A percentile compares a stretch with the other conserved stretches of the same genome.
Evolutionary conservation across 2,888 invertebrate genomes (phyloP).

Genomic region (Epinotia brunnichana): DNA sequence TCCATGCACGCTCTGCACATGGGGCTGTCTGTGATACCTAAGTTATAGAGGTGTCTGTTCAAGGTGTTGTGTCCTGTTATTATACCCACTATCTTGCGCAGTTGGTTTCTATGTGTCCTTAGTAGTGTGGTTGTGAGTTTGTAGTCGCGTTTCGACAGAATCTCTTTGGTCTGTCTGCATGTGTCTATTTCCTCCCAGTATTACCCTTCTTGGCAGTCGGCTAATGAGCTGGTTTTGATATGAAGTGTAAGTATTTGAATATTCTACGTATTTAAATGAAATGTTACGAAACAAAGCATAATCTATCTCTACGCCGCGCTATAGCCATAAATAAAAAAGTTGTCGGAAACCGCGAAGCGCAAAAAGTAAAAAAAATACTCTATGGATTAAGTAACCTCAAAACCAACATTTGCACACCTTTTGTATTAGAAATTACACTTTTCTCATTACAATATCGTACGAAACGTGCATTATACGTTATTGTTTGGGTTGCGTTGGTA

Average conservation of each 20-base stretch:
- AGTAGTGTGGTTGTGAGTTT: too few relatives aligned
- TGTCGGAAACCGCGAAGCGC: not conserved
- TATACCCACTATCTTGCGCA: too few relatives aligned
- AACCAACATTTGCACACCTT: constrained; percentile 15
- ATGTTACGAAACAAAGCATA: constrained; percentile 2
- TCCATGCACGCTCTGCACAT: too few relatives aligned
- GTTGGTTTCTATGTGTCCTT: too few relatives aligned
- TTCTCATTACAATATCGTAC: constrained; percentile 23
- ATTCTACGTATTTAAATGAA: not conserved
- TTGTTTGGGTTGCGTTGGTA: constrained; percentile 11
- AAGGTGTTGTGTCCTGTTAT: too few relatives aligned
- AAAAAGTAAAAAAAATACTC: constrained; percentile 9
- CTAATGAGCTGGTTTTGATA: too few relatives aligned
- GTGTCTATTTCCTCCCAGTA: too few relatives aligned
- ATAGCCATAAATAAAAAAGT: not conserved
- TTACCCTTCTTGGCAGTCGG: too few relatives aligned
- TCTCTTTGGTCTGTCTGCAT: too few relatives aligned
- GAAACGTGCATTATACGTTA: constrained; percentile 28
- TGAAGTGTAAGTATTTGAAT: not conserved
- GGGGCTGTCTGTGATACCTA: too few relatives aligned
- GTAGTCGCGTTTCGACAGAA: too few relatives aligned
- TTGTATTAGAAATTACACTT: constrained; percentile 19
- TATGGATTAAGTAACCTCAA: constrained; percentile 22
- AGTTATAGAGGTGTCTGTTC: too few relatives aligned
- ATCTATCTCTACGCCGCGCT: not conserved